These are phyloP conservation scores for Azemiops feae DNA, from an alignment of 2,113 vertebrate species.

Conservation along the genomic window DNA sequence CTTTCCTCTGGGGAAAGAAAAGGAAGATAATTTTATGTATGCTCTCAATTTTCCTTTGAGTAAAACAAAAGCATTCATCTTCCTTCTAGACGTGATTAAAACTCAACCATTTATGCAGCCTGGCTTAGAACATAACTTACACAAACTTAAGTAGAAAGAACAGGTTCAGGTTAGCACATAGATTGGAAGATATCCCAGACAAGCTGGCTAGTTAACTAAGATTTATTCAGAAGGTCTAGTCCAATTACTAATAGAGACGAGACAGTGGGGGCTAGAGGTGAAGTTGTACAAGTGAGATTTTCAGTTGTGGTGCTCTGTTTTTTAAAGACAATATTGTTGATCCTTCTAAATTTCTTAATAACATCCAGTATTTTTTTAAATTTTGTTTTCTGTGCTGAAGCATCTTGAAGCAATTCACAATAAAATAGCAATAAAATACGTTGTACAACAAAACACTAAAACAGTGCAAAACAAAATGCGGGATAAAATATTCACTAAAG, in stretches of 20 bases:
- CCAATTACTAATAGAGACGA: too few species aligned
- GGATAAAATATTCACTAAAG: neutral
- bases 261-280: neutral
- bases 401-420: neutral
- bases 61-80: slow-evolving; percentile 14
- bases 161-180: neutral
- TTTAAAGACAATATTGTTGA: neutral
- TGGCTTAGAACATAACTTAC: neutral
- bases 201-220: neutral
- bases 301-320: neutral
- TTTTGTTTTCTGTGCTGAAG: neutral
- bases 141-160: neutral
- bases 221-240: neutral
- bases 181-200: neutral
- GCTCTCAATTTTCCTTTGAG: slow-evolving; percentile 30
- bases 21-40: slow-evolving; percentile 22
- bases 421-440: neutral
- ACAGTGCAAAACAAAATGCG: neutral
- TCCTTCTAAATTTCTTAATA: neutral
- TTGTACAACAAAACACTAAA: neutral
- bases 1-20: slow-evolving; percentile 17
- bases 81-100: neutral
- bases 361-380: neutral
- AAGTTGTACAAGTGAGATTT: neutral
- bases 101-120: neutral